Conservation (phyloP, 2,797 vertebrate species). For the Tolypeutes matacus region DNA sequence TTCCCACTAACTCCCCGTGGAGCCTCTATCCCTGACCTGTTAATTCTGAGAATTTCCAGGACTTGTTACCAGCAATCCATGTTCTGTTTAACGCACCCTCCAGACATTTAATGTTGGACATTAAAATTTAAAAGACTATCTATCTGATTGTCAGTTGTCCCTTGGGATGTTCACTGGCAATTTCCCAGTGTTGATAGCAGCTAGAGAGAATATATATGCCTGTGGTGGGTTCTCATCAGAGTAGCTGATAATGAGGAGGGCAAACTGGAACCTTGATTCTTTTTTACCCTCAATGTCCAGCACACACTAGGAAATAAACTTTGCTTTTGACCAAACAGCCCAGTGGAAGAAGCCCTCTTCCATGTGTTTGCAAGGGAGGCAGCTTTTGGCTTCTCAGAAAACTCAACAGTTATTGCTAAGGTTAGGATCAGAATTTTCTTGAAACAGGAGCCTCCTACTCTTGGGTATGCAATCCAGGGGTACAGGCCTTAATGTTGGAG, state of each 20-base stretch:
- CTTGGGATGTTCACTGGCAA: accelerated
- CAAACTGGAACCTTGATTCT: not conserved
- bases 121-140: accelerated
- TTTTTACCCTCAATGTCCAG: not conserved
- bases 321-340: not conserved
- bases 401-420: not conserved
- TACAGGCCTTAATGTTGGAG: not conserved
- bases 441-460: not conserved
- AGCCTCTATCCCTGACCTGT: not conserved
- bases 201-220: not conserved
- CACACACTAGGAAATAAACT: not conserved
- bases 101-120: not conserved
- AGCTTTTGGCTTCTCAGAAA: not conserved
- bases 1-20: not conserved
- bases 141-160: not conserved
- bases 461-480: not conserved
- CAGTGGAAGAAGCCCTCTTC: not conserved
- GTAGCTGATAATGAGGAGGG: too few relatives aligned
- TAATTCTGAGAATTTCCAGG: not conserved
- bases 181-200: not conserved
- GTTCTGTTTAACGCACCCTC: not conserved
- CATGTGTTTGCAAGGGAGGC: not conserved
- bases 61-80: not conserved
- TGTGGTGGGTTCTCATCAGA: too few relatives aligned
- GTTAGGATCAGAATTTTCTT: not conserved